Conservation (phyloP, 2,113 vertebrate genomes). For the Lycaon pictus region DNA sequence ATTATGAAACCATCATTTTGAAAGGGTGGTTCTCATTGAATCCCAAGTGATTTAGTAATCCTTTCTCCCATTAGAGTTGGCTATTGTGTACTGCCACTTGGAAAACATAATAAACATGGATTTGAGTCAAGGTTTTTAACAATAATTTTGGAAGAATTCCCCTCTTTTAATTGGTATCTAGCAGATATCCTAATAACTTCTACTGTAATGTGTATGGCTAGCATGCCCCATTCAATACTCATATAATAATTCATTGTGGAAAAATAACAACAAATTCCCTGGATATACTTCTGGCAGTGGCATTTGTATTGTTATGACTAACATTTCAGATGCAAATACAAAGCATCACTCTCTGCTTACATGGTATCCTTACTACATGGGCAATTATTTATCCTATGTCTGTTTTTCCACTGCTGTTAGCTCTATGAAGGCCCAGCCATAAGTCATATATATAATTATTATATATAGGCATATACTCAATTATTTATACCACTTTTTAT, state of each 20-base stretch:
- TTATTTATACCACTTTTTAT: neutral
- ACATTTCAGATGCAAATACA: neutral
- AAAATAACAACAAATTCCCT: neutral
- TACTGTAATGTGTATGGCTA: neutral
- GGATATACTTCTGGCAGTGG: neutral
- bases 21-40: neutral
- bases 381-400: neutral
- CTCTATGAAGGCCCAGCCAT: neutral
- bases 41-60: neutral
- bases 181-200: neutral
- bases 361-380: neutral
- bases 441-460: neutral
- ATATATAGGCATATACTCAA: neutral
- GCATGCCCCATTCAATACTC: neutral
- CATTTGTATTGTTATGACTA: neutral
- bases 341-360: neutral
- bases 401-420: neutral
- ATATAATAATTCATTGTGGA: neutral
- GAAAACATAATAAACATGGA: constrained; percentile 4
- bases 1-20: neutral
- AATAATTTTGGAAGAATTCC: neutral
- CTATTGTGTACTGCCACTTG: neutral
- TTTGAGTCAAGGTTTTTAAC: constrained; percentile 43
- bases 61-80: neutral
- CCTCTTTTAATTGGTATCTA: neutral